These are phyloP conservation scores for Bolinopsis microptera DNA, from an alignment of 37 sponge, comb jelly and placozoan species.

Conservation along the genomic window DNA sequence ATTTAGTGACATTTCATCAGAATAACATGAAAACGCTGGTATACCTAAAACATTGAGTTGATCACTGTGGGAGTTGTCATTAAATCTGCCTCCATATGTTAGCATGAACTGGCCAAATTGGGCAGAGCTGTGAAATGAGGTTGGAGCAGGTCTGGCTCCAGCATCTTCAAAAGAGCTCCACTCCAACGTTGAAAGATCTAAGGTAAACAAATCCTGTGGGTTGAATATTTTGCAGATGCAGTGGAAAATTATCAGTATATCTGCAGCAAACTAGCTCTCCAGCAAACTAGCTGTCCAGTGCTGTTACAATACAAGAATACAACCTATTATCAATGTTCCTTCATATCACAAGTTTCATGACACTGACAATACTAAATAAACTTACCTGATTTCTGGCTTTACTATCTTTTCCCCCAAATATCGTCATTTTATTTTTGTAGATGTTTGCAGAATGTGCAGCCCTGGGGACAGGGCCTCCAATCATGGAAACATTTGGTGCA, in stretches of 20 bases:
- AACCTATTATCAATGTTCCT: too few relatives aligned
- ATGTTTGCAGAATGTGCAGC: constrained; percentile 17
- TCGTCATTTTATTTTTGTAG: background rate
- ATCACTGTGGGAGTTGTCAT: constrained; percentile 47
- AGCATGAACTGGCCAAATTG: constrained; percentile 41
- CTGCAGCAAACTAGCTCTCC: too few relatives aligned
- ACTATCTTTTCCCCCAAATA: constrained; percentile 5
- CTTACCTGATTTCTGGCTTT: constrained; percentile 29
- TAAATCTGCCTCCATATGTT: constrained; percentile 2
- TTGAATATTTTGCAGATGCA: too few relatives aligned
- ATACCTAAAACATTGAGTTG: constrained; percentile 26
- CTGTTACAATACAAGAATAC: too few relatives aligned
- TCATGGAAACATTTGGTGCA: background rate
- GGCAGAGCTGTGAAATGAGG: constrained; percentile 16
- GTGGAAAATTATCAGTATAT: too few relatives aligned
- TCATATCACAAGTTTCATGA: too few relatives aligned
- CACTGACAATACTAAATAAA: too few relatives aligned
- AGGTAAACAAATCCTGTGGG: background rate
- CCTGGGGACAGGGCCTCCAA: background rate
- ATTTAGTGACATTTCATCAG: too few relatives aligned
- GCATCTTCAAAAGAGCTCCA: constrained; percentile 32
- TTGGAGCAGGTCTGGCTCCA: background rate
- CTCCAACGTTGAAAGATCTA: background rate
- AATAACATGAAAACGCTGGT: too few relatives aligned
- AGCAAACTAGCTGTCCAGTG: too few relatives aligned